These are phyloP conservation scores for Polyodon spathula DNA, from an alignment of 2,113 vertebrate genomes.

Conservation along the genomic window DNA sequence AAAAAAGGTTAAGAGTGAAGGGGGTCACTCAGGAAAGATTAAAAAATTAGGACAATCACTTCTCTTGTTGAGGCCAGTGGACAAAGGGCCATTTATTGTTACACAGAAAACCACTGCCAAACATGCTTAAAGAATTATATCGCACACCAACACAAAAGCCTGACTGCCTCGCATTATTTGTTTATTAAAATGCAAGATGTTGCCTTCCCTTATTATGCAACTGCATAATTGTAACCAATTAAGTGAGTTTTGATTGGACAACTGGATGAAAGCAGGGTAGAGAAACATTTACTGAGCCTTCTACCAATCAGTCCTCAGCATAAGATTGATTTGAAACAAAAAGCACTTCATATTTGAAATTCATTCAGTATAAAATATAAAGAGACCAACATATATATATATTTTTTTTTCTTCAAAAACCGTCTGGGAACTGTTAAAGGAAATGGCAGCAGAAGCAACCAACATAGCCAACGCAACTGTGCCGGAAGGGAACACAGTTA, in stretches of 20 bases:
- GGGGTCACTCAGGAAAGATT: conserved; percentile 72
- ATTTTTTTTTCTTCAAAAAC: too few species aligned
- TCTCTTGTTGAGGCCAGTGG: conserved; percentile 53
- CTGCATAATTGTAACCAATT: conserved; percentile 22
- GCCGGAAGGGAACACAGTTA: conserved; percentile 33
- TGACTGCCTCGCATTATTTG: conserved; percentile 43
- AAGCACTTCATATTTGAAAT: too few species aligned
- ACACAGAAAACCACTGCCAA: conserved; percentile 63
- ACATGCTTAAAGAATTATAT: conserved; percentile 52
- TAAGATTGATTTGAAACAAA: too few species aligned
- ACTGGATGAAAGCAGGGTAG: conserved; percentile 12
- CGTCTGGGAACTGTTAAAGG: too few species aligned
- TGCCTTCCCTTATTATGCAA: conserved; percentile 45
- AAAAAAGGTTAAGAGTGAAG: conserved; percentile 41
- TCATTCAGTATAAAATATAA: too few species aligned
- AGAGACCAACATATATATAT: too few species aligned
- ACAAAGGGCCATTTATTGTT: conserved; percentile 77
- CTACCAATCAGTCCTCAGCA: conserved; percentile 15
- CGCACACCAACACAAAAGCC: conserved; percentile 49
- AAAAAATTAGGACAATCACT: conserved; percentile 61
- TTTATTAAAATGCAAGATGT: conserved; percentile 48
- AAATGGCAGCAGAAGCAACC: conserved; percentile 53
- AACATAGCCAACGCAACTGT: conserved; percentile 17
- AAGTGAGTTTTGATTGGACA: conserved; percentile 34
- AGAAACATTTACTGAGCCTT: conserved; percentile 22